phyloP scores from a whole-genome alignment of 2,113 vertebrate genomes.

The Narcine bancroftii region DNA sequence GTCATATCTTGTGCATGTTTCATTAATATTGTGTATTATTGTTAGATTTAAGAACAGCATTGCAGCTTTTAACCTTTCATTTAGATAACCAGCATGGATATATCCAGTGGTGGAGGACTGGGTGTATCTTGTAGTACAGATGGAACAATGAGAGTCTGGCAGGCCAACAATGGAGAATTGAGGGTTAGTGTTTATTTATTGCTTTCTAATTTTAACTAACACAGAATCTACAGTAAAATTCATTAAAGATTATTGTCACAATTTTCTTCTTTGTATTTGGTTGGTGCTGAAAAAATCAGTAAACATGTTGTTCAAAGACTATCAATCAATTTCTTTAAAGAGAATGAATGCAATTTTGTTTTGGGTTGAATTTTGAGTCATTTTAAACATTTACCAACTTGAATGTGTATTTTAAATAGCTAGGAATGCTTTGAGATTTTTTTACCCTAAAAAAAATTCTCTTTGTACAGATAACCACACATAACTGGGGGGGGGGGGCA shows the following conservation, averaged over 20 bases:
- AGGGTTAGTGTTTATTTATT: slow-evolving; percentile 53
- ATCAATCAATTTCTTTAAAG: background rate
- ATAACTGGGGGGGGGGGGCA: background rate
- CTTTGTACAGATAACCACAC: background rate
- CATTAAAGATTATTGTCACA: background rate
- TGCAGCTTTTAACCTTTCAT: background rate
- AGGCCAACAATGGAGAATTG: slow-evolving; percentile 64
- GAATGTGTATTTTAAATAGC: background rate
- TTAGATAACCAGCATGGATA: slow-evolving; percentile 61
- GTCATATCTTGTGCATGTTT: background rate
- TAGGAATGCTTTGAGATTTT: background rate
- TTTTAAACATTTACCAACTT: background rate
- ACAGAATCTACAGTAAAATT: background rate
- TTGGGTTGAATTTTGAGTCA: background rate
- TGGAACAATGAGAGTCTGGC: slow-evolving; percentile 68
- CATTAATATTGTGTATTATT: background rate
- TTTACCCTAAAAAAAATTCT: background rate
- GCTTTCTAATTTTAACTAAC: background rate
- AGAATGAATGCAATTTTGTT: background rate
- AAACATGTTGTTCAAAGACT: background rate
- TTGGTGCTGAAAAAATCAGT: background rate
- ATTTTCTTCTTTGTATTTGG: background rate
- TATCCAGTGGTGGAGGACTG: slow-evolving; percentile 62
- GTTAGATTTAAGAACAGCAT: background rate
- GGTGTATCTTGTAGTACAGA: slow-evolving; percentile 61